A percentile compares a stretch with the other conserved stretches of the same genome.
Evolutionary conservation across 1,140 invertebrate species (phyloP).

Genomic region (Tachypleus tridentatus): DNA sequence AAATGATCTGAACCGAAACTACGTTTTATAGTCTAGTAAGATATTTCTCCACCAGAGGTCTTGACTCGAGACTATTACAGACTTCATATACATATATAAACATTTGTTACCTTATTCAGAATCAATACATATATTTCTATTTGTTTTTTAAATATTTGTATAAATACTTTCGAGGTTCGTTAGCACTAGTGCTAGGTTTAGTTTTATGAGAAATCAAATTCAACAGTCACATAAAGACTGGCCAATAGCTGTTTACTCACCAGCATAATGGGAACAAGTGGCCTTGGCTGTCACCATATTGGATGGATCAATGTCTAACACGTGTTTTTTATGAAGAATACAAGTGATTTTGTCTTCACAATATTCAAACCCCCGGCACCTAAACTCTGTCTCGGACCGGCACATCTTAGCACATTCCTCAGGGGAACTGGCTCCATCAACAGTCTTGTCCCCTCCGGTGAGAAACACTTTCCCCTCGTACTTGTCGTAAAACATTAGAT

Average conservation of each 20-base stretch:
- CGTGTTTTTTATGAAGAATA: constrained; percentile 10
- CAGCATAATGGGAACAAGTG: constrained; percentile 13
- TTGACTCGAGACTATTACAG: too few relatives aligned
- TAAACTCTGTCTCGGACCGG: constrained; percentile 1
- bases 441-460: neutral
- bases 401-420: constrained; percentile 16
- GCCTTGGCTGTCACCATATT: neutral
- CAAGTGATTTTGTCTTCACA: constrained; percentile 6
- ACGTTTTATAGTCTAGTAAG: too few relatives aligned
- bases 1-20: too few relatives aligned
- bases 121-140: too few relatives aligned
- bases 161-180: too few relatives aligned
- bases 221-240: too few relatives aligned
- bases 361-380: constrained; percentile 15
- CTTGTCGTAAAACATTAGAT: constrained; percentile 4
- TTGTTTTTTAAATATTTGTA: too few relatives aligned
- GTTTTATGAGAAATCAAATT: too few relatives aligned
- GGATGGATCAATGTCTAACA: constrained; percentile 7
- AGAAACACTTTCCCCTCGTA: constrained; percentile 8
- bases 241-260: neutral
- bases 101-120: too few relatives aligned
- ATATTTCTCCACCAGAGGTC: too few relatives aligned
- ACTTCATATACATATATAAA: too few relatives aligned
- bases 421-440: neutral
- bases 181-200: too few relatives aligned